Percentiles rank a stretch among this genome's conserved stretches.
These are phyloP conservation scores for Mechanitis messenoides DNA, from an alignment of 2,888 invertebrate genomes.

Conservation along the genomic window DNA sequence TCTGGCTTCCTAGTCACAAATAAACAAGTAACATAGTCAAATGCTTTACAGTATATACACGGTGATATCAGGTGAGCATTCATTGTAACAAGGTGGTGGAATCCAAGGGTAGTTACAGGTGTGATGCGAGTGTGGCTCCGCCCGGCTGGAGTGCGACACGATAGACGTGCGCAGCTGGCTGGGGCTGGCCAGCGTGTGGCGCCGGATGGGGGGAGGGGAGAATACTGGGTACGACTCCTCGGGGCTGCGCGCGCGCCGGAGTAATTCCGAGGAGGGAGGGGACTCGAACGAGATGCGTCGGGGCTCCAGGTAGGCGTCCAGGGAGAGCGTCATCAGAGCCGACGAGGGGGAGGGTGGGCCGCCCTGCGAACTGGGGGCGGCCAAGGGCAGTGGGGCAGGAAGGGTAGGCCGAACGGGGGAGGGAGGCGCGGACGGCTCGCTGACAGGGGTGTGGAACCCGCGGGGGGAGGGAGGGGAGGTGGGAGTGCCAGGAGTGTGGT, in stretches of 20 bases:
- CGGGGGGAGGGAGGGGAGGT: constrained; percentile 58
- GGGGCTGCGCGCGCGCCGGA: constrained; percentile 81
- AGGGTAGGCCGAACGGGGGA: constrained; percentile 59
- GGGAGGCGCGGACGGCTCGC: constrained; percentile 73
- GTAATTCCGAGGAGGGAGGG: constrained; percentile 83
- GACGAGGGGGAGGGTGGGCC: constrained; percentile 88
- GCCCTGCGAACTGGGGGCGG: constrained; percentile 45
- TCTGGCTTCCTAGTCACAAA: constrained; percentile 54
- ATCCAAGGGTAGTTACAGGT: constrained; percentile 83
- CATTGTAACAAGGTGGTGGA: constrained; percentile 11
- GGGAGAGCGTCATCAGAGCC: constrained; percentile 87
- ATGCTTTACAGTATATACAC: constrained; percentile 69
- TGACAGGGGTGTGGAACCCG: constrained; percentile 88
- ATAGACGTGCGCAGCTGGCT: constrained; percentile 82
- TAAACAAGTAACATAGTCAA: constrained; percentile 34
- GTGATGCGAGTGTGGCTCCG: constrained; percentile 86
- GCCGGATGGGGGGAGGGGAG: constrained; percentile 86
- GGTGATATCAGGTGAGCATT: background rate
- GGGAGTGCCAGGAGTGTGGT: constrained; percentile 62
- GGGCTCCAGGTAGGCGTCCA: constrained; percentile 91
- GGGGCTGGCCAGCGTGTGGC: constrained; percentile 74
- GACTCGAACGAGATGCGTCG: constrained; percentile 88
- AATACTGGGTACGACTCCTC: constrained; percentile 91
- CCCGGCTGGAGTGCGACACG: constrained; percentile 85
- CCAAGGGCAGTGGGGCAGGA: constrained; percentile 50